Base-by-base conservation (phyloP, 2,888 invertebrate species). In the Hydroisotoma schaefferi region DNA sequence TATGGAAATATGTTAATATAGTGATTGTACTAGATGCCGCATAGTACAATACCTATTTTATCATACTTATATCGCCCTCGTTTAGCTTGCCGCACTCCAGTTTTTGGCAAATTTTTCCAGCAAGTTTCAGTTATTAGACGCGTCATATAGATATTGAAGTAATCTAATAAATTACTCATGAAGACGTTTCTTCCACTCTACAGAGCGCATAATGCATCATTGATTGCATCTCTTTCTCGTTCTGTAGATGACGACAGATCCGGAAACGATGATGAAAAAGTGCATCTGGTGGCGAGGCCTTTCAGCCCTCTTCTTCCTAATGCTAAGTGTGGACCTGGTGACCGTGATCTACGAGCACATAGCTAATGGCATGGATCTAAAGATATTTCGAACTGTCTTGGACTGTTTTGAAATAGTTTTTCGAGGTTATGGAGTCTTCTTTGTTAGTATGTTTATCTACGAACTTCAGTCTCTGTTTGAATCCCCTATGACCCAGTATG, bases 191-290 rank as follows among this genome's bases (percentile, higher is more conserved):
- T n/a, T n/a, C n/a, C n/a, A n/a, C n/a, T n/a, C n/a, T n/a, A n/a
- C n/a, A n/a, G n/a, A n/a, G n/a, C n/a, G n/a, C n/a, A n/a, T n/a
- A n/a, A n/a, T n/a, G n/a, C n/a, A n/a, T n/a, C n/a, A n/a, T n/a
- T n/a, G n/a, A n/a, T n/a, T n/a, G n/a, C n/a, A n/a, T n/a, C n/a
- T n/a, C n/a, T n/a, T n/a, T n/a, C n/a, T n/a, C n/a, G n/a, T 10
- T 33, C 15, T 55, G 1, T 47, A 71, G 71, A 69, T 71, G 71
- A 69, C 71, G 1, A 65, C 61, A 8, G 71, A 71, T 51, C 69
- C 69, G 0, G 71, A 69, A 52, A 64, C 65, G 20, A 71, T 71
- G 71, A 65, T 71, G 25, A 67, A 68, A 27, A 71, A 71, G 48
- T 71, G 71, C 58, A 38, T 33, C 2, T 68, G 68, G 65, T 71